Conservation (phyloP, 2,888 invertebrate genomes). For the Ichneumoninae sp. region DNA sequence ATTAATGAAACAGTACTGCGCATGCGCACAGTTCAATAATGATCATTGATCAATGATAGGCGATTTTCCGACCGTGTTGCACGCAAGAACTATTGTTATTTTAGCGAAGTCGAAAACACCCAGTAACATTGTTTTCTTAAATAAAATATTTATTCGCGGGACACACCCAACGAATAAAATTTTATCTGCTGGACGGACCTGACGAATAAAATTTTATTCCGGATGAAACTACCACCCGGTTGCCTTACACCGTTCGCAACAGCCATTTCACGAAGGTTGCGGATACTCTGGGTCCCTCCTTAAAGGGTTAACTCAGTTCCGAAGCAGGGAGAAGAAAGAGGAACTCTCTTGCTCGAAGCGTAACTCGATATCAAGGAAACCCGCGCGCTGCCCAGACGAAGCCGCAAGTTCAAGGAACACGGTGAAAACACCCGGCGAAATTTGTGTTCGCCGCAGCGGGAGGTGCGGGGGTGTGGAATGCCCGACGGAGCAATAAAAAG, state of each 20-base stretch:
- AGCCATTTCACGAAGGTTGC: neutral
- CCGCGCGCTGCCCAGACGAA: slow-evolving; percentile 34
- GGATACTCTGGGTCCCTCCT: neutral
- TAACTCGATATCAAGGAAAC: slow-evolving; percentile 49
- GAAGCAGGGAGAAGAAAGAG: neutral
- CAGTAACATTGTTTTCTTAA: no score
- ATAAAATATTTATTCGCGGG: no score
- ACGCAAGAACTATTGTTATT: no score
- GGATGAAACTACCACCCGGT: neutral
- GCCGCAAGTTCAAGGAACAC: slow-evolving; percentile 56
- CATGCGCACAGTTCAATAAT: no score
- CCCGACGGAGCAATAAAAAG: slow-evolving; percentile 37
- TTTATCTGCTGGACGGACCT: neutral
- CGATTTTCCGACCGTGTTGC: no score
- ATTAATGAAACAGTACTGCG: no score
- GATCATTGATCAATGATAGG: no score
- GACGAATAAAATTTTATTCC: neutral
- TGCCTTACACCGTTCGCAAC: neutral
- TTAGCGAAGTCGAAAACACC: no score
- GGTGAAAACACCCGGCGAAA: slow-evolving; percentile 36
- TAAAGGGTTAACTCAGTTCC: neutral
- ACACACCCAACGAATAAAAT: no score
- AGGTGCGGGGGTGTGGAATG: slow-evolving; percentile 28
- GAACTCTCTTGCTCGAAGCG: slow-evolving; percentile 26
- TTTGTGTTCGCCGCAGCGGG: neutral